Evolutionary conservation across 37 sponge, comb jelly and placozoan genomes (phyloP).

Genomic region (Lycopodina hypogea): DNA sequence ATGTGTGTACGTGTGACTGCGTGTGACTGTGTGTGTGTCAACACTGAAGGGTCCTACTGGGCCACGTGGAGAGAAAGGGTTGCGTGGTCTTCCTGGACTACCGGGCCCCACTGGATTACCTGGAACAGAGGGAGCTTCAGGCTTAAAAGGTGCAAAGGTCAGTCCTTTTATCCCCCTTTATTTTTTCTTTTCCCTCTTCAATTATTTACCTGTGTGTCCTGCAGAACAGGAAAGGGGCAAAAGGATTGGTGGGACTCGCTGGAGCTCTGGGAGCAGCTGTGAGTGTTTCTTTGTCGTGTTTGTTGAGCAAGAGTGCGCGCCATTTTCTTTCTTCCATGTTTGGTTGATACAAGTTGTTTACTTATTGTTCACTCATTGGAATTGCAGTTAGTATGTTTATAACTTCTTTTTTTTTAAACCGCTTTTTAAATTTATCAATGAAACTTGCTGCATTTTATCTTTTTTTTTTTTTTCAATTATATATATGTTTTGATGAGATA

Average conservation of each 20-base stretch:
- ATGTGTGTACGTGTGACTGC: no score
- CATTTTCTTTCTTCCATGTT: no score
- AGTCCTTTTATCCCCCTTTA: not conserved
- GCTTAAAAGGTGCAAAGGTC: slow-evolving; percentile 24
- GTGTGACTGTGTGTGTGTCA: not conserved
- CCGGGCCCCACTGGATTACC: slow-evolving; percentile 16
- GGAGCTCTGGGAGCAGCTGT: slow-evolving; percentile 52
- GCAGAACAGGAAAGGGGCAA: slow-evolving; percentile 7
- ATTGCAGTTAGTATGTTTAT: no score
- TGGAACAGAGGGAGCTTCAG: slow-evolving; percentile 13
- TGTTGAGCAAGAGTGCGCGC: no score
- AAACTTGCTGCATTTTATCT: no score
- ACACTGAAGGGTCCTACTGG: slow-evolving; percentile 8
- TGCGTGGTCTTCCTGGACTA: not conserved
- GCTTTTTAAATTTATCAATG: no score
- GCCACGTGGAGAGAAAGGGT: not conserved
- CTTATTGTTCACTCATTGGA: no score
- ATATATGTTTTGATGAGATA: no score
- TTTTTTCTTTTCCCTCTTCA: not conserved
- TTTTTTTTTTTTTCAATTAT: no score
- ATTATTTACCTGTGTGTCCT: not conserved
- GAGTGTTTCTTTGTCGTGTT: not conserved
- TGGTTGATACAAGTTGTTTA: no score
- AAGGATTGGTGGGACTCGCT: slow-evolving; percentile 17
- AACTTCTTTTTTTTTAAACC: no score